phyloP scores from a whole-genome alignment of 2,888 invertebrate genomes.

The Drosophila ustulata region DNA sequence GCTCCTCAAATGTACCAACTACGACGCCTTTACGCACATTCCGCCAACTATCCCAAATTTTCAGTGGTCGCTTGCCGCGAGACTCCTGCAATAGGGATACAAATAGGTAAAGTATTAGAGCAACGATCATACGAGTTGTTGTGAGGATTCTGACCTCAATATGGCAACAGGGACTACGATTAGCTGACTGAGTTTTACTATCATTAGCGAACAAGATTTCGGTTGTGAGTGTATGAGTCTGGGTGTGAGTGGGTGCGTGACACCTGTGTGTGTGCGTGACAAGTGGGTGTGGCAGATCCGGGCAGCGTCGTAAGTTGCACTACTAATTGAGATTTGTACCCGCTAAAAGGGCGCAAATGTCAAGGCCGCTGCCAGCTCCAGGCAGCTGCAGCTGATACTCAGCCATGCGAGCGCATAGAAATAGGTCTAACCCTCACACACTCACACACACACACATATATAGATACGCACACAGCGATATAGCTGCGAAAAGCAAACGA shows the following conservation, averaged over 20 bases:
- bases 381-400: slow-evolving; percentile 32
- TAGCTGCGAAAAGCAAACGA: slow-evolving; percentile 22
- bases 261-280: slow-evolving; percentile 47
- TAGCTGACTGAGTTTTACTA: slow-evolving; percentile 6
- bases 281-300: slow-evolving; percentile 67
- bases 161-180: not conserved
- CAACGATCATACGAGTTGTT: not conserved
- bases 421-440: slow-evolving; percentile 11
- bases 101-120: not conserved
- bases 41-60: slow-evolving; percentile 98
- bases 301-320: slow-evolving; percentile 62
- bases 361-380: slow-evolving; percentile 65
- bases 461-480: slow-evolving; percentile 15
- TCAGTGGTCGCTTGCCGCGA: slow-evolving; percentile 98
- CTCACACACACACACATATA: slow-evolving; percentile 9
- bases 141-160: slow-evolving; percentile 5
- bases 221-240: not conserved
- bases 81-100: slow-evolving; percentile 89
- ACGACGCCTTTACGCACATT: slow-evolving; percentile 97
- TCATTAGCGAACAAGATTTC: slow-evolving; percentile 11
- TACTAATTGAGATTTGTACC: slow-evolving; percentile 68
- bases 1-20: slow-evolving; percentile 95
- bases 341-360: slow-evolving; percentile 71
- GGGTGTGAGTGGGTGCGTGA: slow-evolving; percentile 33
- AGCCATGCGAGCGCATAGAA: slow-evolving; percentile 22